A percentile compares a stretch with the other conserved stretches of the same genome.
Evolutionary conservation across 2,888 invertebrate genomes (phyloP).

Genomic region (Doris montereyensis): DNA sequence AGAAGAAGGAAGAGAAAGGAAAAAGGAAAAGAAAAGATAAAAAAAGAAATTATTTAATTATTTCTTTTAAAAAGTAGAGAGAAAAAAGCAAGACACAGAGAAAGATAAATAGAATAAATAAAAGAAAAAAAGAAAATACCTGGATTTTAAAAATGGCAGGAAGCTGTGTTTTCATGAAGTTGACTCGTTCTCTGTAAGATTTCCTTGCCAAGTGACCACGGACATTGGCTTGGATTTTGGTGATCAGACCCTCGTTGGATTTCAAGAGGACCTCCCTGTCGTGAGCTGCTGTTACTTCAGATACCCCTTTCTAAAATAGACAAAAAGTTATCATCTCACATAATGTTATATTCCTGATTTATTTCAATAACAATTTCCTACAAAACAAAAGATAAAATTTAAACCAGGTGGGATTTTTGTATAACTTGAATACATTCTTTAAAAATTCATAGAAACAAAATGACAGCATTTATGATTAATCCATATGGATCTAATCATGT

Average conservation of each 20-base stretch:
- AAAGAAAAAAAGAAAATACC: slow-evolving; percentile 60
- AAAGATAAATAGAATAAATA: too few relatives aligned
- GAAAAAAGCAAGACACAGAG: background rate
- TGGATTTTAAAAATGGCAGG: slow-evolving; percentile 70
- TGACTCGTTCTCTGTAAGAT: slow-evolving; percentile 67
- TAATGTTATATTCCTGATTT: too few relatives aligned
- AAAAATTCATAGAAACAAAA: too few relatives aligned
- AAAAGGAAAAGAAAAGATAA: background rate
- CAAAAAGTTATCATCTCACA: too few relatives aligned
- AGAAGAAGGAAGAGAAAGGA: background rate
- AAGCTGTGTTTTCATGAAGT: slow-evolving; percentile 61
- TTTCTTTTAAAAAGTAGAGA: background rate
- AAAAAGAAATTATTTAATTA: background rate
- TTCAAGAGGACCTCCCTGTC: slow-evolving; percentile 68
- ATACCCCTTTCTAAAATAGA: slow-evolving; percentile 64
- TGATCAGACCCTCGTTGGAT: slow-evolving; percentile 72
- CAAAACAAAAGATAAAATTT: too few relatives aligned
- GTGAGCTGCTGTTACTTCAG: slow-evolving; percentile 66
- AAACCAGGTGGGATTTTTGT: too few relatives aligned
- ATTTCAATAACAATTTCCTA: too few relatives aligned
- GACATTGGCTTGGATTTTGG: slow-evolving; percentile 78
- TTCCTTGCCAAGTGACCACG: slow-evolving; percentile 78
- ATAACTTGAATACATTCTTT: too few relatives aligned
- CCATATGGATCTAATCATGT: too few relatives aligned
- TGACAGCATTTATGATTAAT: too few relatives aligned